Conservation (phyloP, 30 jellyfish, hydroid and myxozoan species). For the Hydractinia echinata region DNA sequence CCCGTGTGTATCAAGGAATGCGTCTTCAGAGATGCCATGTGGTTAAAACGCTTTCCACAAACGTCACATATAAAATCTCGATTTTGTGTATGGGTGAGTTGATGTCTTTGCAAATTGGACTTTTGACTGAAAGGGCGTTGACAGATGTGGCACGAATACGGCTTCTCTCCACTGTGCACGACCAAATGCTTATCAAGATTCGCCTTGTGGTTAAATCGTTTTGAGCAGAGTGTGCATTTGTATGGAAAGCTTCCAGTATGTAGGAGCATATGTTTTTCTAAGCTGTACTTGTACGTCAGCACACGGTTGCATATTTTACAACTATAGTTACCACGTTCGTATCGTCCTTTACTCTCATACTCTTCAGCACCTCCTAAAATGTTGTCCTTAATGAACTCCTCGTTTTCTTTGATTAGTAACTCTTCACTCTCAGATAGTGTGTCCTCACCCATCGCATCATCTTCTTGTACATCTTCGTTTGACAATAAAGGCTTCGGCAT, state of each 20-base stretch:
- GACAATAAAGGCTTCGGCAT: background rate
- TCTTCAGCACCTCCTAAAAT: constrained; percentile 34
- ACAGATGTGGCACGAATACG: constrained; percentile 36
- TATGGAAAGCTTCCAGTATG: constrained; percentile 36
- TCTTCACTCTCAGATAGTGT: constrained; percentile 30
- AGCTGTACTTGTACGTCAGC: constrained; percentile 34
- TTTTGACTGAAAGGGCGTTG: constrained; percentile 39
- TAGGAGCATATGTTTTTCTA: constrained; percentile 35
- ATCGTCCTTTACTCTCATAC: constrained; percentile 34
- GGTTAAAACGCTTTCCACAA: constrained; percentile 38
- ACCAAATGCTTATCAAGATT: constrained; percentile 33
- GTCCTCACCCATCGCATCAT: background rate
- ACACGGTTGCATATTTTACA: constrained; percentile 39
- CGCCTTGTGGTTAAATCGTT: constrained; percentile 35
- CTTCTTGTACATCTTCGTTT: background rate
- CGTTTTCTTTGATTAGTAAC: constrained; percentile 19
- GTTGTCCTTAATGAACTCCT: constrained; percentile 33
- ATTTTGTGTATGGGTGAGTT: constrained; percentile 38
- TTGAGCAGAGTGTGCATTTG: constrained; percentile 32
- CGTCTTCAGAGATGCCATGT: constrained; percentile 36
- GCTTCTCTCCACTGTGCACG: constrained; percentile 42
- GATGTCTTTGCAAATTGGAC: constrained; percentile 40
- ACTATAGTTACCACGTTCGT: constrained; percentile 37
- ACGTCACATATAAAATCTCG: constrained; percentile 38
- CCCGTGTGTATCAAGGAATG: constrained; percentile 35